Base-by-base conservation (phyloP, 1,140 invertebrate species). In the Oncopeltus fasciatus region DNA sequence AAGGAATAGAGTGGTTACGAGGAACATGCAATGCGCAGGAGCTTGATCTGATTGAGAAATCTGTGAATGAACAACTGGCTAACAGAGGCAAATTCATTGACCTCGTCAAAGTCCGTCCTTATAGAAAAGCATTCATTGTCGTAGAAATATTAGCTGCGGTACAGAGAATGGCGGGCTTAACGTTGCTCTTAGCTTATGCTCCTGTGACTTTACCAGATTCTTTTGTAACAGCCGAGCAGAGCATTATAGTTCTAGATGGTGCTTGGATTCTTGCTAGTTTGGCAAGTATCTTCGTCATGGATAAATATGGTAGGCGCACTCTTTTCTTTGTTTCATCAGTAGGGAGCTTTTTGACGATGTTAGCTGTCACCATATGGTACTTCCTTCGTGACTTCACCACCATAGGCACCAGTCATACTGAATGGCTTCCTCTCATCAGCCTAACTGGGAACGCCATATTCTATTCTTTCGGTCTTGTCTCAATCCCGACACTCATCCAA, bases 121-220 rank as follows among this genome's bases (percentile, higher is more conserved):
- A 66, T 46, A 73, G 79, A 38, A 81, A 78, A 61, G 85, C 83
- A 0, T 71, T 90, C 9, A 70, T 80, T 12, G 80, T 89, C 44
- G 75, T 82, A 29, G 68, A 83, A 44, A 73, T 80, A 12, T 73
- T 88, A 46, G 83, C 84, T 68, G 74, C 83, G 3, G 83, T 86
- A n/a, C 86, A 90, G 71, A 84, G 89, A 68, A 76, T 87, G 14
- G 85, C 81, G 57, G 85, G 87, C 1, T 81, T 87, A 20, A 86
- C 85, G 58, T 82, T 83, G 0, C 77, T 90, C 16, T 80, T 83
- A 65, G 82, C 85, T 24, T 90, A 89, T 68, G 78, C 83, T 18
- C 82, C 87, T 60, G 80, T 81, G 38, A 88, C 90, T 66, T 81
- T 91, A 61, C 78, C 79, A 16, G 74, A 77, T 16, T 63, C 58